Evolutionary conservation across 2,888 invertebrate genomes (phyloP), one percentile per base, ranked within the genome.

Genomic region (Caenorhabditis wallacei): DNA sequence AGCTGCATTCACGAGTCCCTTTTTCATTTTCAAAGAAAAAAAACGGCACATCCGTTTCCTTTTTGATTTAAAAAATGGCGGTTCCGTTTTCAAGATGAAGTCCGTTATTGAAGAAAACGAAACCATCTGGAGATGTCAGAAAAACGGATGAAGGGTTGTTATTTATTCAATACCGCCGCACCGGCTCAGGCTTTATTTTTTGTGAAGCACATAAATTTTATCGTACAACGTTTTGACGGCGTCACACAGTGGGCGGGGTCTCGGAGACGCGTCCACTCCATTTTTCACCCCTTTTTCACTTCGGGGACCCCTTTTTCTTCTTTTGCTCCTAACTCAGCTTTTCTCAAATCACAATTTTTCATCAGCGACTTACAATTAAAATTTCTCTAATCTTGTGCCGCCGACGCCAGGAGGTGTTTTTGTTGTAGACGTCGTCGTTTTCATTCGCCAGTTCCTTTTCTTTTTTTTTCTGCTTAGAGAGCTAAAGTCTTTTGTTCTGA

Each of bases 81-180:
- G 75, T 66, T 66, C 35, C 63, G 54, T 64, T 64, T 74, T 43
- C n/a, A 16, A 43, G 51, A 54, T 30, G 43, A 30, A 30, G 57
- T 46, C 30, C 16, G 43, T 40, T 24, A 24, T 56, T 35, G 30
- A 2, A 10, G 16, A 16, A 35, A 43, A 46, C 11, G 63, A 63
- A 54, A 74, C 56, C 74, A 64, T 74, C 64, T 74, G 74, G 64
- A 56, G 64, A 74, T 74, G 74, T 74, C 74, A 74, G 64, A 64
- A 56, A 61, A 54, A 54, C 24, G 64, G 35, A 30, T 46, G 54
- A 63, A 56, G 43, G n/a, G 43, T 37, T 56, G 74, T 46, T 64
- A 64, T 74, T 64, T 74, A 56, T 56, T 56, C 54, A 46, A 51
- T 66, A 51, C 43, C 8, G 5, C 56, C n/a, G 56, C 64, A 56